These are phyloP conservation scores for Montipora efflorescens DNA, from an alignment of 64 coral and sea anemone genomes.

Conservation along the genomic window DNA sequence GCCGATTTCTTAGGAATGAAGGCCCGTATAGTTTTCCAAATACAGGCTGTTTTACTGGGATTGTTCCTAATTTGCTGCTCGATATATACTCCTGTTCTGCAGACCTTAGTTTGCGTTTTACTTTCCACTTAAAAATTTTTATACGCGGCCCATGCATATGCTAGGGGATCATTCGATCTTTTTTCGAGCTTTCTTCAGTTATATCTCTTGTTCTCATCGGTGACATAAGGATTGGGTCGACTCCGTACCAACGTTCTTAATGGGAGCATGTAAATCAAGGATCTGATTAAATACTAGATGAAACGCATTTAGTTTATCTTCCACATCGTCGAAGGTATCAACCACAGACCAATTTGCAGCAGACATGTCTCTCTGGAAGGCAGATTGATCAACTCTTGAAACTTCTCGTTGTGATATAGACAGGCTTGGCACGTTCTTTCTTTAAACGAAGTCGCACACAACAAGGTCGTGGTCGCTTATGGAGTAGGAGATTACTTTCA, in stretches of 20 bases:
- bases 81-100: background rate
- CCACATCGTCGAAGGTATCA: background rate
- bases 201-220: background rate
- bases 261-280: background rate
- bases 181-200: background rate
- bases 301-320: background rate
- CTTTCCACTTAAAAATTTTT: background rate
- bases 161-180: background rate
- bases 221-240: background rate
- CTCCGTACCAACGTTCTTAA: background rate
- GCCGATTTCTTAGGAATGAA: background rate
- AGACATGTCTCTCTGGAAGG: background rate
- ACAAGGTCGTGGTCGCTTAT: conserved; percentile 58
- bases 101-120: background rate
- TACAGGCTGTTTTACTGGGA: conserved; percentile 1
- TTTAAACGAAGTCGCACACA: conserved; percentile 24
- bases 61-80: background rate
- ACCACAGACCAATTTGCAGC: background rate
- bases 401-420: background rate
- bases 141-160: background rate
- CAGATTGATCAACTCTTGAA: background rate
- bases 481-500: background rate
- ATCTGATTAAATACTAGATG: background rate
- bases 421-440: conserved; percentile 7
- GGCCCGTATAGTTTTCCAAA: conserved; percentile 38